These are phyloP conservation scores for Apaloderma vittatum DNA, from an alignment of 2,113 vertebrate species.

Conservation along the genomic window DNA sequence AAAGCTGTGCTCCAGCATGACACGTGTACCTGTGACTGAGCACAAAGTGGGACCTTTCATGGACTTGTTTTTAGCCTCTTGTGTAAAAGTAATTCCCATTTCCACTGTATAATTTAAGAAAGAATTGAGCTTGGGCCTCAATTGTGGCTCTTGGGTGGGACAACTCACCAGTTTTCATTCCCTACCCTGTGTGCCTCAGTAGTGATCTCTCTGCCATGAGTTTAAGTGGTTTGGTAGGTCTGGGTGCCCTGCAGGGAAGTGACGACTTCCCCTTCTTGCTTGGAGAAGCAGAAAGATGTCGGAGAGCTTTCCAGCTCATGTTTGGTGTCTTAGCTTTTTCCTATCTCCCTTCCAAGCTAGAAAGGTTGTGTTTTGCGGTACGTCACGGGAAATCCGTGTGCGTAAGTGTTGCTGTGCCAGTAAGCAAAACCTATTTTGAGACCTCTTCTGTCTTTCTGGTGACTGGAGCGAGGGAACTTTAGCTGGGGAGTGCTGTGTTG, in stretches of 20 bases:
- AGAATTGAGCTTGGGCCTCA: not conserved
- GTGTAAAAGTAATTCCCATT: not conserved
- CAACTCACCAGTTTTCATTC: not conserved
- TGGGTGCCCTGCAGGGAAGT: rapidly evolving
- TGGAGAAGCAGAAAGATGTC: not conserved
- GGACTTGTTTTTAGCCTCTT: not conserved
- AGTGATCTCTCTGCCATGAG: not conserved
- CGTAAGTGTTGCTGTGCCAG: not conserved
- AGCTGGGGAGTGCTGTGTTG: not conserved
- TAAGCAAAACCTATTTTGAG: not conserved
- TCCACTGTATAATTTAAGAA: not conserved
- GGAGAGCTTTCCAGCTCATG: rapidly evolving
- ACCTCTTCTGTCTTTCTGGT: not conserved
- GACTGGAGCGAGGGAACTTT: not conserved
- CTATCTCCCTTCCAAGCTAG: not conserved
- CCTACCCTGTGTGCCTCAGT: not conserved
- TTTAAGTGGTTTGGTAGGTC: not conserved
- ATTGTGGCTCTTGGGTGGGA: not conserved
- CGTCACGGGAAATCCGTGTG: rapidly evolving
- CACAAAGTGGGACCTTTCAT: not conserved
- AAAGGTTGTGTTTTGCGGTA: not conserved
- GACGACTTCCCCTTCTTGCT: not conserved
- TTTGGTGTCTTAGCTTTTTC: not conserved
- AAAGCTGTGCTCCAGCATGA: not conserved
- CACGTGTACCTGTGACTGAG: not conserved